A percentile compares a stretch with the other conserved stretches of the same genome.
Conservation (phyloP, 2,113 vertebrate species). For the Sylvia atricapilla region DNA sequence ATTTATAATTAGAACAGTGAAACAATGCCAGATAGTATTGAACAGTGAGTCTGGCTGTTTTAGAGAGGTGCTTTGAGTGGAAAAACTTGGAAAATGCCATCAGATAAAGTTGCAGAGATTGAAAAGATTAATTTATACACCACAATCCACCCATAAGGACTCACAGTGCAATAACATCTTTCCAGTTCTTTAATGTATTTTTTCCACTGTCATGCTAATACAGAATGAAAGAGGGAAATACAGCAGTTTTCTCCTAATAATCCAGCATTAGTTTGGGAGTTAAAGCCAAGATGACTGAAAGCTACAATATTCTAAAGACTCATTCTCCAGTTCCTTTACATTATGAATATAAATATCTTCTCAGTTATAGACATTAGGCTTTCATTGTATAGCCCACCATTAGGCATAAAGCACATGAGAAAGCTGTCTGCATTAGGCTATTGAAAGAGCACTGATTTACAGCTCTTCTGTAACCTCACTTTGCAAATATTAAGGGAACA, state of each 20-base stretch:
- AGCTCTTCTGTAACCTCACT: neutral
- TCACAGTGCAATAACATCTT: neutral
- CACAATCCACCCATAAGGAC: neutral
- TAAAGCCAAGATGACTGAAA: conserved; percentile 42
- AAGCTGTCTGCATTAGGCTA: neutral
- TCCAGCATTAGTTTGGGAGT: neutral
- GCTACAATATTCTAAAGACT: conserved; percentile 16
- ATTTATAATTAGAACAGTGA: conserved; percentile 45
- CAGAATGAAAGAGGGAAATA: neutral
- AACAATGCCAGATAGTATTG: neutral
- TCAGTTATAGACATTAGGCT: neutral
- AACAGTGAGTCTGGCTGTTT: neutral
- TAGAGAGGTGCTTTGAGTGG: neutral
- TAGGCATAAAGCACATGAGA: neutral
- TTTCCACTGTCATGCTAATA: neutral
- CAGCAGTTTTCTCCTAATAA: neutral
- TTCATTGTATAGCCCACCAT: neutral
- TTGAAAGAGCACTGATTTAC: conserved; percentile 13
- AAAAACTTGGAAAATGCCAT: neutral
- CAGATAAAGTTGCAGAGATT: neutral
- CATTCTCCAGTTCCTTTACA: neutral
- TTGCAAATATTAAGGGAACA: neutral
- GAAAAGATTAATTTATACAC: neutral
- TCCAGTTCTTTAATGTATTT: neutral
- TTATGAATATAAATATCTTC: conserved; percentile 35